phyloP scores from a whole-genome alignment of 2,797 vertebrate genomes.

The Pygocentrus nattereri region DNA sequence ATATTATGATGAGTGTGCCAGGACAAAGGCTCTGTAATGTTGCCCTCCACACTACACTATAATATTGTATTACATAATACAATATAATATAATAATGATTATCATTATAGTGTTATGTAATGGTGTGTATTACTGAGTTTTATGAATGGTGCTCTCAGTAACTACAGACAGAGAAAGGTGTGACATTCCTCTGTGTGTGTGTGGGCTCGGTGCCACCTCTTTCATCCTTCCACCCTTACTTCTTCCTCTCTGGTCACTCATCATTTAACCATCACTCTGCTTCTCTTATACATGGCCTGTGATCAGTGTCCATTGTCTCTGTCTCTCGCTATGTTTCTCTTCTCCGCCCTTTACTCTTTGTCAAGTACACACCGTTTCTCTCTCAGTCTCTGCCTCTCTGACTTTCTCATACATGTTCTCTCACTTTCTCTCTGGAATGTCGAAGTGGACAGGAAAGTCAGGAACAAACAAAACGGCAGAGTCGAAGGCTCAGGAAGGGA shows the following conservation, averaged over 20 bases:
- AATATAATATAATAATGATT: background rate
- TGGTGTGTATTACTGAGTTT: background rate
- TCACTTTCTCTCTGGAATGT: constrained; percentile 58
- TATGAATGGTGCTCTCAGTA: constrained; percentile 29
- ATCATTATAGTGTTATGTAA: background rate
- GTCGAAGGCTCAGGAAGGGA: constrained; percentile 54
- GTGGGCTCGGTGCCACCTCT: constrained; percentile 23
- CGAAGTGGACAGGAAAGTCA: constrained; percentile 59
- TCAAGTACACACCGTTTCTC: no score
- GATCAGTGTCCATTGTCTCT: background rate
- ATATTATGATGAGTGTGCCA: no score
- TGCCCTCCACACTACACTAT: background rate
- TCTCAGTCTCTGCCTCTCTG: constrained; percentile 16
- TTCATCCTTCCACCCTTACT: constrained; percentile 13
- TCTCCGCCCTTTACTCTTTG: constrained; percentile 37
- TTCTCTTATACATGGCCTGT: constrained; percentile 22
- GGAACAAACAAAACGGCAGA: constrained; percentile 58
- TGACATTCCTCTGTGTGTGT: constrained; percentile 35
- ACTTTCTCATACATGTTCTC: background rate
- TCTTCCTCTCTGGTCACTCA: background rate
- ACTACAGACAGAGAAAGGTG: constrained; percentile 42
- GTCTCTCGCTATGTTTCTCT: constrained; percentile 3
- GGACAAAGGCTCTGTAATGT: background rate
- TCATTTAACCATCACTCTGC: constrained; percentile 19
- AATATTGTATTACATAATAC: background rate